Percentiles rank a stretch among this genome's conserved stretches.
Evolutionary conservation across 2,888 invertebrate genomes (phyloP).

Genomic region (Agapostemon virescens): DNA sequence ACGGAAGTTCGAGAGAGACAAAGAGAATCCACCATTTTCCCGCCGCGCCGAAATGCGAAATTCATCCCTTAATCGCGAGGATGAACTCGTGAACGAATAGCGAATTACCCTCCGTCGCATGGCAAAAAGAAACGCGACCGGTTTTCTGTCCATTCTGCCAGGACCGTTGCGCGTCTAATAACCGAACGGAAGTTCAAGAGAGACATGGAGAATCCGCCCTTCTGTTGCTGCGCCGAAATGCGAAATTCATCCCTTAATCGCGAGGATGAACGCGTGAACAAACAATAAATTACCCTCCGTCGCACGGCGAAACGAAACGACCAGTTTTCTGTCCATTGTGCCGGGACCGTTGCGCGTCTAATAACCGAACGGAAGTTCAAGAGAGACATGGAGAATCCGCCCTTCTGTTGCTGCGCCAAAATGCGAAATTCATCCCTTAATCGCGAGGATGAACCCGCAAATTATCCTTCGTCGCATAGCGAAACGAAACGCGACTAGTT

Average conservation of each 20-base stretch:
- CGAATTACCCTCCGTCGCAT: conserved; percentile 60
- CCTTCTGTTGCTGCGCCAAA: neutral
- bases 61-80: no score
- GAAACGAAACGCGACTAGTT: conserved; percentile 61
- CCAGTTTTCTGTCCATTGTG: conserved; percentile 62
- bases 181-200: conserved; percentile 28
- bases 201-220: neutral
- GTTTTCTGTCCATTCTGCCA: conserved; percentile 59
- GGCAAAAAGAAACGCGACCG: conserved; percentile 61
- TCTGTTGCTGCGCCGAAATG: neutral
- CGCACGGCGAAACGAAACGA: conserved; percentile 58
- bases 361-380: conserved; percentile 38
- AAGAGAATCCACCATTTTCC: neutral
- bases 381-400: neutral
- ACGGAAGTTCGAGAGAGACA: conserved; percentile 24
- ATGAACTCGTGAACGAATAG: conserved; percentile 38
- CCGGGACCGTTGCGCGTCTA: conserved; percentile 33
- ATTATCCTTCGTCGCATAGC: conserved; percentile 58
- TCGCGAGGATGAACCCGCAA: conserved; percentile 35
- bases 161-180: conserved; percentile 43
- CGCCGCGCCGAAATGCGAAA: neutral
- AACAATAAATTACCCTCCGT: conserved; percentile 63
- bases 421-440: no score
- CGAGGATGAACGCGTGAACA: conserved; percentile 38
- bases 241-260: no score